Evolutionary conservation across 2,888 invertebrate species (phyloP).

Genomic region (Thecocarcelia acutangulata): DNA sequence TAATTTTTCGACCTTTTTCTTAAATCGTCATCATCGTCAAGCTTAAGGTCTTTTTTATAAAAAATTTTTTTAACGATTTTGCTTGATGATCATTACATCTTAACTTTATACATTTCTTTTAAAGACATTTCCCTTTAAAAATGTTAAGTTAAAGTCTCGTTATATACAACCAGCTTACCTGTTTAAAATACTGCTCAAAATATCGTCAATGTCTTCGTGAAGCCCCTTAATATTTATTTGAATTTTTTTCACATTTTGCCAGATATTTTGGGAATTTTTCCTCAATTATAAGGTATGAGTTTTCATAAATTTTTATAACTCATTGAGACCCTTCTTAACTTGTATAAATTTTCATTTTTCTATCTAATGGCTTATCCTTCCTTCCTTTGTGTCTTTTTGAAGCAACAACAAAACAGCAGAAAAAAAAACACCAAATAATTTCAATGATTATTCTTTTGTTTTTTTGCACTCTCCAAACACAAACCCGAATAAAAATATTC

Average conservation of each 20-base stretch:
- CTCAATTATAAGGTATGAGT: conserved; percentile 21
- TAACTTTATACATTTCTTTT: too few species aligned
- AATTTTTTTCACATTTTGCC: conserved; percentile 39
- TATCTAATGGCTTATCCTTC: conserved; percentile 72
- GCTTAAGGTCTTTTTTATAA: too few species aligned
- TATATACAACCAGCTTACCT: too few species aligned
- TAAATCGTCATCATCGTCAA: too few species aligned
- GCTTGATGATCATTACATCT: too few species aligned
- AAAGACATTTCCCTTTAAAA: too few species aligned
- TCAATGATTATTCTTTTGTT: conserved; percentile 72
- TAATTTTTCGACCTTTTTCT: too few species aligned
- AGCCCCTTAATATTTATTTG: conserved; percentile 21
- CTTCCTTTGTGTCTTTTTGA: conserved; percentile 69
- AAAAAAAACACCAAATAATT: conserved; percentile 48
- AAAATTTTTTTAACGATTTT: too few species aligned
- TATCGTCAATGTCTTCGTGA: neutral
- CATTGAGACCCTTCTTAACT: conserved; percentile 67
- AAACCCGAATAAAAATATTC: conserved; percentile 43
- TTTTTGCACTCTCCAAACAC: conserved; percentile 47
- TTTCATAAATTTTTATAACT: conserved; percentile 59
- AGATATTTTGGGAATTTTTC: conserved; percentile 28
- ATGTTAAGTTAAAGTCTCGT: too few species aligned
- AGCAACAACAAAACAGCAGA: neutral
- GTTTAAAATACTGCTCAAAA: neutral
- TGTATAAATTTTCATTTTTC: conserved; percentile 61